phyloP scores from a whole-genome alignment of 2,888 invertebrate species.

The Drosophila pullipes region DNA sequence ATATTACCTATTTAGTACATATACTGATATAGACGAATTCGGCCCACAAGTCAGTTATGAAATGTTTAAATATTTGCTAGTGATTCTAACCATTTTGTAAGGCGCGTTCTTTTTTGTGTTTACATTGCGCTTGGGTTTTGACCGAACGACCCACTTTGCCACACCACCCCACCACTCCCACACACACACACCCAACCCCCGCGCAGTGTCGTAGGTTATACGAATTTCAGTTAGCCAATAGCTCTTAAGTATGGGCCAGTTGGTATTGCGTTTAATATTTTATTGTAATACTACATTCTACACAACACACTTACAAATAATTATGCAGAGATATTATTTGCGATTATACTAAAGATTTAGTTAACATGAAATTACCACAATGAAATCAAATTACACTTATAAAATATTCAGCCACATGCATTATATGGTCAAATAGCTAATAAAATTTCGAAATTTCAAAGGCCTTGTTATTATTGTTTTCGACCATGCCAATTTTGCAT shows the following conservation, averaged over 20 bases:
- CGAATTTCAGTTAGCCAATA: slow-evolving; percentile 74
- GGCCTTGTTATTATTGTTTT: slow-evolving; percentile 13
- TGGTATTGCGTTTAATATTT: slow-evolving; percentile 47
- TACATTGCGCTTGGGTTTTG: slow-evolving; percentile 48
- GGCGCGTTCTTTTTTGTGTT: slow-evolving; percentile 55
- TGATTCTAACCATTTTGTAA: slow-evolving; percentile 34
- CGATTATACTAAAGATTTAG: slow-evolving; percentile 49
- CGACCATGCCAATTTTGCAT: slow-evolving; percentile 59
- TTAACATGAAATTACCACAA: slow-evolving; percentile 60
- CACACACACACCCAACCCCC: background rate
- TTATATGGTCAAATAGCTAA: slow-evolving; percentile 72
- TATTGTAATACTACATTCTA: slow-evolving; percentile 6
- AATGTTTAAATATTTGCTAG: slow-evolving; percentile 63
- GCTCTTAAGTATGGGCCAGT: slow-evolving; percentile 65
- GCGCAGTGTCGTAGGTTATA: slow-evolving; percentile 69
- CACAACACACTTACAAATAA: slow-evolving; percentile 9
- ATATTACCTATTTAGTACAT: slow-evolving; percentile 40
- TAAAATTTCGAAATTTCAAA: slow-evolving; percentile 72
- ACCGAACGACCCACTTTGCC: background rate
- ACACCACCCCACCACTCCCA: background rate
- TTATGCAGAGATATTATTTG: slow-evolving; percentile 37
- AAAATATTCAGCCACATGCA: slow-evolving; percentile 56
- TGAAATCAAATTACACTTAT: slow-evolving; percentile 67
- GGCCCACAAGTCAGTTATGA: slow-evolving; percentile 26
- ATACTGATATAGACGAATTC: slow-evolving; percentile 66